A percentile compares a stretch with the other conserved stretches of the same genome.
Conservation (phyloP, 92 coral and sea anemone species). For the Umimayanthus kanabou region DNA sequence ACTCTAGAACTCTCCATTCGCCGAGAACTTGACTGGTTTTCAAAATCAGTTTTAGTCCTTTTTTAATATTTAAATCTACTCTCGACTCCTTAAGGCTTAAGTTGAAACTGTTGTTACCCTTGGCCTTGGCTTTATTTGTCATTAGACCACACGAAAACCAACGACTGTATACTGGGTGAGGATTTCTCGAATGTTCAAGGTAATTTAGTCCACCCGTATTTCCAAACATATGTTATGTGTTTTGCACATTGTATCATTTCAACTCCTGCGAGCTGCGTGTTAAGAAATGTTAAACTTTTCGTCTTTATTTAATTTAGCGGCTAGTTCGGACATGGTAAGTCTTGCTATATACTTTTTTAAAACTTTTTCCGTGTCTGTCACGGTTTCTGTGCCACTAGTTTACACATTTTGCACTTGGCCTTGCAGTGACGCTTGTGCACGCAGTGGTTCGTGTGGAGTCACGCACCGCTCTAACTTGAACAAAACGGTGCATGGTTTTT, state of each 20-base stretch:
- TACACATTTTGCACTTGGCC: neutral
- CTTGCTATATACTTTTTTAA: neutral
- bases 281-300: neutral
- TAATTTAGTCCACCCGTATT: neutral
- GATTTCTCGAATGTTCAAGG: slow-evolving; percentile 3
- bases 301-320: neutral
- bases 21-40: neutral
- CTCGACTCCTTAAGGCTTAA: neutral
- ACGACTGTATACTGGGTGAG: neutral
- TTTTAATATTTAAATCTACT: too few species aligned
- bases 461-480: neutral
- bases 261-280: neutral
- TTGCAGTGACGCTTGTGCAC: neutral
- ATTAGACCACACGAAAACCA: neutral
- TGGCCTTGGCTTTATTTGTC: neutral
- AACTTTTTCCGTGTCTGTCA: neutral
- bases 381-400: neutral
- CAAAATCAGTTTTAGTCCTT: neutral
- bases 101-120: neutral
- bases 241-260: neutral
- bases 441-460: neutral
- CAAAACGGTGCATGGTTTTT: too few species aligned
- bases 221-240: neutral
- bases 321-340: neutral
- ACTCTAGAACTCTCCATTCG: neutral